Base-by-base conservation (phyloP, 37 sponge, comb jelly and placozoan genomes). In the Tethya wilhelma region DNA sequence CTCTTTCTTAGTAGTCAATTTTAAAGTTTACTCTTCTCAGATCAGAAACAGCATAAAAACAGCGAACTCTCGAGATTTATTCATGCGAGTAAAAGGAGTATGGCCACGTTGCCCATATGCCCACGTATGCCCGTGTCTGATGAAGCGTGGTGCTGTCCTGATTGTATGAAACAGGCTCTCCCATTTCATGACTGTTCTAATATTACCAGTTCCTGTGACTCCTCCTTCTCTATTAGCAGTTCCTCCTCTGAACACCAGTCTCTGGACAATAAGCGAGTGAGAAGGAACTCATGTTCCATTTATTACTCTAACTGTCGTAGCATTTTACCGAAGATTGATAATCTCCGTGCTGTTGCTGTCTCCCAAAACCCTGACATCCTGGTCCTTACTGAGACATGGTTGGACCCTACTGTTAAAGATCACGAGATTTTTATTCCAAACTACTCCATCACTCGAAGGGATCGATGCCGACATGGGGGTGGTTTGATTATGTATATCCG, bases 321-420 rank as follows among this genome's bases (percentile, higher is more conserved):
- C 74, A 9, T 49, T 17, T 49, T 8, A 14, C 55, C 57, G 14
- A 53, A 38, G 26, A 49, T 53, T 73, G 74, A 73, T 17, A 7
- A 73, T 49, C 56, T 73, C 7, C 74, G 57, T 9, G 39, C 32
- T 20, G 39, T 69, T n/a, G 70, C 70, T 69, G 37, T 8, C 14
- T 8, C 70, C 44, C 37, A 69, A 69, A 36, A 11, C 44, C 70
- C 70, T 7, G n/a, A 69, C 40, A 33, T 69, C 19, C 14, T 69
- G 5, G 5, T 23, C 20, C 17, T 69, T 20, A 8, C 25, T 69
- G 70, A 69, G 40, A 69, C 70, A 8, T 69, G 70, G 70, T 39
- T 69, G 19, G 70, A 69, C 25, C 8, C 14, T n/a, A 25, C 70
- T 7, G 32, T 69, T n/a, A 22, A 36, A 8, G 25, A 42, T 26